Percentiles rank a stretch among this genome's conserved stretches.
Conservation (phyloP, 2,888 invertebrate species). For the Galerucella pusilla region DNA sequence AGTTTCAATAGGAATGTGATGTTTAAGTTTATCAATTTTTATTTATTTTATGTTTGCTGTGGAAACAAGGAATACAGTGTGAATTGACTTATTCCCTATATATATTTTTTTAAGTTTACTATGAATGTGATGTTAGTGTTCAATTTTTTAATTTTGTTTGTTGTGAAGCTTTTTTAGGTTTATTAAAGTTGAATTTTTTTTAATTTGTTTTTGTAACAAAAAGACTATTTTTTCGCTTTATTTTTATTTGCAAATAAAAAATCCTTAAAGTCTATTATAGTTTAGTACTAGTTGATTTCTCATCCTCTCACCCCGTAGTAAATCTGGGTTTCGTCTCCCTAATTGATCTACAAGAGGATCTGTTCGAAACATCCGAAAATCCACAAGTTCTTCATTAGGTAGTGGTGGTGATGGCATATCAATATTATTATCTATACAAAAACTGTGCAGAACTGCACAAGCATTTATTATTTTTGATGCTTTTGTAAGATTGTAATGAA, state of each 20-base stretch:
- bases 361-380: conserved; percentile 17
- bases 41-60: too few relatives aligned
- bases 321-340: conserved; percentile 17
- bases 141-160: background rate
- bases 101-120: background rate
- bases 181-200: background rate
- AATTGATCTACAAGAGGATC: conserved; percentile 3
- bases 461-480: conserved; percentile 20
- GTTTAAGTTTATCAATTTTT: background rate
- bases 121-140: background rate
- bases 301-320: conserved; percentile 19
- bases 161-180: background rate
- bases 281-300: conserved; percentile 10
- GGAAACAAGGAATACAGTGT: too few relatives aligned
- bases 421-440: conserved; percentile 10
- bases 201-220: background rate
- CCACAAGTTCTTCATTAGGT: background rate
- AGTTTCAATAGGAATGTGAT: background rate
- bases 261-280: background rate
- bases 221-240: background rate
- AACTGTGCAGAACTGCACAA: conserved; percentile 8
- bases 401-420: conserved; percentile 8
- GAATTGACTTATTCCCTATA: too few relatives aligned
- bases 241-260: too few relatives aligned
- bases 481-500: background rate